phyloP scores from a whole-genome alignment of 2,797 vertebrate genomes.

The Capromys pilorides region DNA sequence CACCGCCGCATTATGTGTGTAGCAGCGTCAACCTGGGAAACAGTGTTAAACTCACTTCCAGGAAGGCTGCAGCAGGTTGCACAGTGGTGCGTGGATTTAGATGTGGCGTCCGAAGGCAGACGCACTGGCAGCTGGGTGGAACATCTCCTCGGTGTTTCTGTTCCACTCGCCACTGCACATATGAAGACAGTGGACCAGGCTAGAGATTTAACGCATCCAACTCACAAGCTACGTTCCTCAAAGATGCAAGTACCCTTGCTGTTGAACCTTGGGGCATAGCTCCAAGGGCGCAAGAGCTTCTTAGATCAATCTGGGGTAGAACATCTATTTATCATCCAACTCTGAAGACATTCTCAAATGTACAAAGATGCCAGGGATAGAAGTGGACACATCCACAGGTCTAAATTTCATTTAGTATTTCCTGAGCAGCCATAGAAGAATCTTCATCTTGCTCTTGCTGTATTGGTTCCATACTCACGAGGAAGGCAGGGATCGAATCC shows the following conservation, averaged over 20 bases:
- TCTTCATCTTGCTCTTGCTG: not conserved
- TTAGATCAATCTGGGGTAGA: constrained; percentile 18
- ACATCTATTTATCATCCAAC: not conserved
- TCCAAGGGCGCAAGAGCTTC: not conserved
- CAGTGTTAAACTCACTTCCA: not conserved
- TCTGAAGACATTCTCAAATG: not conserved
- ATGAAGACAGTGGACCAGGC: not conserved
- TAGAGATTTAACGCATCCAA: not conserved
- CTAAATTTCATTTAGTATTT: not conserved
- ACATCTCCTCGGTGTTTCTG: not conserved
- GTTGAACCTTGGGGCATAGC: not conserved
- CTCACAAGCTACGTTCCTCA: not conserved
- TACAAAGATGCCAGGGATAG: not conserved
- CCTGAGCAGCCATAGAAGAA: not conserved
- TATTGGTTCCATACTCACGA: constrained; percentile 11
- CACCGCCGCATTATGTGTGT: not conserved
- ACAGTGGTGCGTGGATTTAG: not conserved
- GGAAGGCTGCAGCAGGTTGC: not conserved
- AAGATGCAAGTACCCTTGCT: not conserved
- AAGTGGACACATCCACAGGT: not conserved
- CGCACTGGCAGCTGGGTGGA: not conserved
- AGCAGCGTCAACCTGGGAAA: not conserved
- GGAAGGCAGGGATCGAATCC: not conserved
- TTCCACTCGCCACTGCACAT: not conserved
- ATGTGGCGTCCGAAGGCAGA: not conserved